phyloP scores from a whole-genome alignment of 2,888 invertebrate species.

The Holacanthella duospinosa region DNA sequence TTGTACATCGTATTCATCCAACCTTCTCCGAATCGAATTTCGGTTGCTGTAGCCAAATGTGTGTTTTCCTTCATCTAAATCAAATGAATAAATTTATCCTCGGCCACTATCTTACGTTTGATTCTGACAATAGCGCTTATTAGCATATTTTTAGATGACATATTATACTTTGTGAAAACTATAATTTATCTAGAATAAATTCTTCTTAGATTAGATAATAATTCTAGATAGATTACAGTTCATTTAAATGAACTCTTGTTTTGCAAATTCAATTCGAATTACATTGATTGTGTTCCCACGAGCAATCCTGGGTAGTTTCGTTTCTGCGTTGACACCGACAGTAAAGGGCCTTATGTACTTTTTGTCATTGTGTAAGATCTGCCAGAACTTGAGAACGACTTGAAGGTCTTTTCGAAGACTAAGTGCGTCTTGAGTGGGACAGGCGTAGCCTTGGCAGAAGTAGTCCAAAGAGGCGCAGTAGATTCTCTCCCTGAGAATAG shows the following conservation, averaged over 20 bases:
- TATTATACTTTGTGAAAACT: too few species aligned
- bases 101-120: too few species aligned
- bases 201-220: too few species aligned
- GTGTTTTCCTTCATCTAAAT: conserved; percentile 19
- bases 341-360: conserved; percentile 51
- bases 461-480: conserved; percentile 93
- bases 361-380: conserved; percentile 85
- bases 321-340: neutral
- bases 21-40: conserved; percentile 36
- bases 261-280: too few species aligned
- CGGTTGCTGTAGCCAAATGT: conserved; percentile 18
- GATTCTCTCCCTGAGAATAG: conserved; percentile 85
- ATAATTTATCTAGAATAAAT: too few species aligned
- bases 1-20: conserved; percentile 65
- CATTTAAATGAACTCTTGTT: too few species aligned
- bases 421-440: conserved; percentile 68
- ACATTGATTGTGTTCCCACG: neutral
- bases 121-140: too few species aligned
- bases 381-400: conserved; percentile 87
- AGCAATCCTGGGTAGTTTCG: neutral
- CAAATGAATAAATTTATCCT: neutral
- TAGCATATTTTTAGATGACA: neutral
- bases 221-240: too few species aligned
- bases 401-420: conserved; percentile 80
- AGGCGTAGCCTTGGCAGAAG: conserved; percentile 80